Evolutionary conservation across 2,113 vertebrate genomes (phyloP).

Genomic region (Centropristis striata): DNA sequence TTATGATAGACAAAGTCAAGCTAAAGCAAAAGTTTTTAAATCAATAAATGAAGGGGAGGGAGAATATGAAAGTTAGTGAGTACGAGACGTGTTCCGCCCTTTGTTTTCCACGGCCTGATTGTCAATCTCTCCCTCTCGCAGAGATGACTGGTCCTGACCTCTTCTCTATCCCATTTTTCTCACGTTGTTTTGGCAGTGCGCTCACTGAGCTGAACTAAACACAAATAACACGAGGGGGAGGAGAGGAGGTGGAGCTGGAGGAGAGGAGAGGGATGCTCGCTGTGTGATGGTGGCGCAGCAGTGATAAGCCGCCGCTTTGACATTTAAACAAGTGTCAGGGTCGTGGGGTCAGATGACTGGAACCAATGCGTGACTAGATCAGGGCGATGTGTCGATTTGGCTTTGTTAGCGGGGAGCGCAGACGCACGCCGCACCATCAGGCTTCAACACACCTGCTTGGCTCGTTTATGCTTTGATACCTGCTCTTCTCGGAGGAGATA

Average conservation of each 20-base stretch:
- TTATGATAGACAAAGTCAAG: not conserved
- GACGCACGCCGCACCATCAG: conserved; percentile 9
- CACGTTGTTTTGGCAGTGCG: conserved; percentile 44
- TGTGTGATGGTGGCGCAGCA: conserved; percentile 32
- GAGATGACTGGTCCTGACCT: conserved; percentile 51
- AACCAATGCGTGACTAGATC: conserved; percentile 59
- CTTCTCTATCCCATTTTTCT: conserved; percentile 34
- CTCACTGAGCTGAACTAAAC: conserved; percentile 59
- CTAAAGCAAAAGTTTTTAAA: not conserved
- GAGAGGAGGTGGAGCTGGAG: conserved; percentile 16
- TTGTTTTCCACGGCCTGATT: conserved; percentile 25
- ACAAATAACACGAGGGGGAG: conserved; percentile 52
- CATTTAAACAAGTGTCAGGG: conserved; percentile 75
- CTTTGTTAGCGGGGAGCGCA: conserved; percentile 17
- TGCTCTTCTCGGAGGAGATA: conserved; percentile 46
- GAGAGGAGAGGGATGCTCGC: conserved; percentile 23
- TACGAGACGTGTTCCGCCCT: not conserved
- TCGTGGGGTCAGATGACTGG: conserved; percentile 58
- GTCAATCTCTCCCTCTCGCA: conserved; percentile 12
- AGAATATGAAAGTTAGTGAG: conserved; percentile 3
- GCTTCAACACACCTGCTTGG: conserved; percentile 19
- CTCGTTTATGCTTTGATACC: conserved; percentile 26
- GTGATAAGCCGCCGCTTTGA: conserved; percentile 60
- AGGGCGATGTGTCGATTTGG: conserved; percentile 21
- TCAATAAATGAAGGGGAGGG: not conserved